Evolutionary conservation across 2,888 invertebrate genomes (phyloP).

Genomic region (Clitarchus hookeri): DNA sequence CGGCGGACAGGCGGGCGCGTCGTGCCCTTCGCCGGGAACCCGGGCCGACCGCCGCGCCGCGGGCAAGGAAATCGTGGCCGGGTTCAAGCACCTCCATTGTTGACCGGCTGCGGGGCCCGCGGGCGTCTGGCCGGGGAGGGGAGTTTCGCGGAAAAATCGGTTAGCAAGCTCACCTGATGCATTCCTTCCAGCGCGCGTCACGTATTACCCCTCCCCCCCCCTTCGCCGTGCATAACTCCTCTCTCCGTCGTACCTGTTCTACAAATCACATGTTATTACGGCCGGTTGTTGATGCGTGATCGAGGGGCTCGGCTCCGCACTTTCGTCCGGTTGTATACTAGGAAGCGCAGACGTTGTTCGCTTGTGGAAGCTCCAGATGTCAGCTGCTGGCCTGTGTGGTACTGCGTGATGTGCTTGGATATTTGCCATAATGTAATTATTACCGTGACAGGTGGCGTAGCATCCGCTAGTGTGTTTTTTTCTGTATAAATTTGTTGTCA

Average conservation of each 20-base stretch:
- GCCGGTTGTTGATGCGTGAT: not conserved
- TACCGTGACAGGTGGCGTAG: too few relatives aligned
- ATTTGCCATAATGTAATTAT: too few relatives aligned
- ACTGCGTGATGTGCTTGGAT: too few relatives aligned
- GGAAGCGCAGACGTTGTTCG: not conserved
- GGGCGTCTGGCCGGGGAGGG: not conserved
- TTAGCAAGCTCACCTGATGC: not conserved
- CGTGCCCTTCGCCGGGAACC: not conserved
- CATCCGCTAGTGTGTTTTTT: too few relatives aligned
- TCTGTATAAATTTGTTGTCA: too few relatives aligned
- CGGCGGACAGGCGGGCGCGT: not conserved
- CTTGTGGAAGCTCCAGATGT: not conserved
- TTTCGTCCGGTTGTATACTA: not conserved
- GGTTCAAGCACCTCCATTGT: not conserved
- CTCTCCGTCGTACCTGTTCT: not conserved
- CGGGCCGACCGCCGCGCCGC: not conserved
- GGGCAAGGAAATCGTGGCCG: constrained; percentile 5
- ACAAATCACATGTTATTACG: constrained; percentile 5
- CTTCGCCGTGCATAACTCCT: not conserved
- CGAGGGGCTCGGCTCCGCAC: not conserved
- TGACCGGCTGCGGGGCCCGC: not conserved
- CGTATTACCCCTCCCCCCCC: not conserved
- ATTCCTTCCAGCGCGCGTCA: not conserved
- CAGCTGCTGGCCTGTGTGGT: too few relatives aligned
- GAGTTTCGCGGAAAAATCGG: constrained; percentile 6